Percentiles rank a stretch among this genome's conserved stretches.
These are phyloP conservation scores for Dissostichus mawsoni DNA, from an alignment of 2,113 vertebrate genomes.

Conservation along the genomic window DNA sequence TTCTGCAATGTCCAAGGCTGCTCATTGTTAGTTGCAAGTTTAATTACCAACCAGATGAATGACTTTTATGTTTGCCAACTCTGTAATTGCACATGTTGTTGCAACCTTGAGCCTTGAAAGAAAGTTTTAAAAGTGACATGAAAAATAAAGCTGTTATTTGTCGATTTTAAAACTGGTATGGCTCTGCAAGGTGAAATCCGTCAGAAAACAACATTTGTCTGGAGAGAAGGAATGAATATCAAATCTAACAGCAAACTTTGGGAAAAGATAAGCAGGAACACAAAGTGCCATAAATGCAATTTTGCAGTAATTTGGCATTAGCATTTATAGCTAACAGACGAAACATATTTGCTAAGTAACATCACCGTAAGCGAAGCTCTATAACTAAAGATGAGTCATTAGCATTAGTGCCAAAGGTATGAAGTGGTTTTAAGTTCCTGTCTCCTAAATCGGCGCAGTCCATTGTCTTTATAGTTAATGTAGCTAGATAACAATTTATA, in stretches of 20 bases:
- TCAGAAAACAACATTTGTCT: constrained; percentile 33
- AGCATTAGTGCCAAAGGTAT: no score
- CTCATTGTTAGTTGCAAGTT: neutral
- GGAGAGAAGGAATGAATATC: constrained; percentile 36
- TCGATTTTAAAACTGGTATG: constrained; percentile 24
- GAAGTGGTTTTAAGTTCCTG: no score
- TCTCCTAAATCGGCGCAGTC: no score
- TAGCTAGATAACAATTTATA: neutral
- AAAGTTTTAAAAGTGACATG: constrained; percentile 5
- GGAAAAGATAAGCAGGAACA: constrained; percentile 23
- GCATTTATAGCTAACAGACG: constrained; percentile 13
- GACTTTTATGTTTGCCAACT: neutral
- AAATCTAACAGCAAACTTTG: constrained; percentile 51
- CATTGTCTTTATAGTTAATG: neutral
- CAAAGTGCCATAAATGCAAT: constrained; percentile 21
- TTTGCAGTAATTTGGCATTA: constrained; percentile 8
- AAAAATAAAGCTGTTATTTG: neutral
- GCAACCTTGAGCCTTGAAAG: constrained; percentile 12
- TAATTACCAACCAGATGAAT: neutral
- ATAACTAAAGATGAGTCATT: neutral
- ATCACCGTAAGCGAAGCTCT: no score
- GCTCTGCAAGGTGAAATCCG: constrained; percentile 20
- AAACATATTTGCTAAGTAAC: neutral
- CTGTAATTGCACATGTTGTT: neutral
- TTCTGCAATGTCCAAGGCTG: constrained; percentile 5